Conservation (phyloP, 2,888 invertebrate species). For the Melanargia galathea region DNA sequence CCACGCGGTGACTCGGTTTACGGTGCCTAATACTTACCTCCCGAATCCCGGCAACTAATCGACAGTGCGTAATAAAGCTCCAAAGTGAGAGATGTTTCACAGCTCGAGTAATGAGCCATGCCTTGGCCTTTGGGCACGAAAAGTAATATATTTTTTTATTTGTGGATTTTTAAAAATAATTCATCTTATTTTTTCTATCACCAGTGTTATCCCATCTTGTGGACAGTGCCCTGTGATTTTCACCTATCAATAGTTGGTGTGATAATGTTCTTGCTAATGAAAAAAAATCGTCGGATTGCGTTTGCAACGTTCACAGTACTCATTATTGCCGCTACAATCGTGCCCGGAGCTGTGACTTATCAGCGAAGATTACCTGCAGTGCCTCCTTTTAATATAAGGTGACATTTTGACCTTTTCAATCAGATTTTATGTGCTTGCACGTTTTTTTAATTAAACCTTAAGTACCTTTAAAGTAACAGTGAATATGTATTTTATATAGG, state of each 20-base stretch:
- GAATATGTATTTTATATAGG: too few species aligned
- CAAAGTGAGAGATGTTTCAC: too few species aligned
- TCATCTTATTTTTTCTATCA: constrained; percentile 20
- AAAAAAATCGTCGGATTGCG: constrained; percentile 33
- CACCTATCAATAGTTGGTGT: constrained; percentile 45
- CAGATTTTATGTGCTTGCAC: too few species aligned
- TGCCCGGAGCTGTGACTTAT: constrained; percentile 38
- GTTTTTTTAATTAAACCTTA: too few species aligned
- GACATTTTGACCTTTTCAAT: constrained; percentile 7
- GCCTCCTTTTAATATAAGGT: constrained; percentile 33
- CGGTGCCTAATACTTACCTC: too few species aligned
- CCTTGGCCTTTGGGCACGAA: background rate
- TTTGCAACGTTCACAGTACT: constrained; percentile 33
- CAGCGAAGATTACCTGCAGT: constrained; percentile 25
- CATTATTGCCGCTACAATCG: constrained; percentile 28
- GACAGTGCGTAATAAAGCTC: too few species aligned
- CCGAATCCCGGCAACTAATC: too few species aligned
- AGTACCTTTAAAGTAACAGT: too few species aligned
- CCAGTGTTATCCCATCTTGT: constrained; percentile 47
- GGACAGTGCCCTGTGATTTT: constrained; percentile 51
- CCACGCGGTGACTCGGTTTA: too few species aligned
- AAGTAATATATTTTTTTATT: background rate
- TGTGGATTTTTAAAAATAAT: background rate
- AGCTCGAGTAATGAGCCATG: too few species aligned
- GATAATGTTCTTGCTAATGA: constrained; percentile 44